Evolutionary conservation across 2,888 invertebrate species (phyloP).

Genomic region (Synergus laeviventris): DNA sequence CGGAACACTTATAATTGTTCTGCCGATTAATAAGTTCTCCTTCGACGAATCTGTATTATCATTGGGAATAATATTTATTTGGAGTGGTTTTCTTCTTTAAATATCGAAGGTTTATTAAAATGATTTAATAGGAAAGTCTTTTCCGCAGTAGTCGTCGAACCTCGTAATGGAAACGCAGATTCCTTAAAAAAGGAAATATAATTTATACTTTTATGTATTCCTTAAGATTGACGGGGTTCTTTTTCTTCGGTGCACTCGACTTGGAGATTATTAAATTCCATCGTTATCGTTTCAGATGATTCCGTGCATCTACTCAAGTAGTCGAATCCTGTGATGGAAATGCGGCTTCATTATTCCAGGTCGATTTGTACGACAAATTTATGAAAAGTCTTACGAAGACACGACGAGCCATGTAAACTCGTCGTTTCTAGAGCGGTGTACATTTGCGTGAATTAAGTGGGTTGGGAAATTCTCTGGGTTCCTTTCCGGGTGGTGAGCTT

Average conservation of each 20-base stretch:
- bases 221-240: too few relatives aligned
- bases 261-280: neutral
- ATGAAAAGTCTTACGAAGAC: slow-evolving; percentile 12
- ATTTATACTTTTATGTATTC: too few relatives aligned
- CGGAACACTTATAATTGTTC: neutral
- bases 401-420: slow-evolving; percentile 22
- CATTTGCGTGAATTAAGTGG: slow-evolving; percentile 22
- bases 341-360: neutral
- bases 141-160: too few relatives aligned
- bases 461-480: slow-evolving; percentile 37
- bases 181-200: neutral
- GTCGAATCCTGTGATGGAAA: neutral
- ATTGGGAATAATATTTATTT: too few relatives aligned
- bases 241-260: too few relatives aligned
- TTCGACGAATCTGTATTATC: neutral
- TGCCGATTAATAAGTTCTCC: neutral
- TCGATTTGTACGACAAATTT: slow-evolving; percentile 17
- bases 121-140: too few relatives aligned
- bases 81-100: too few relatives aligned
- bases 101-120: neutral
- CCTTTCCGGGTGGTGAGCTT: slow-evolving; percentile 51
- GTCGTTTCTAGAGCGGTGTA: slow-evolving; percentile 6
- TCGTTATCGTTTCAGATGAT: neutral
- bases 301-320: neutral
- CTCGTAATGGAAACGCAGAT: too few relatives aligned